A percentile compares a stretch with the other conserved stretches of the same genome.
phyloP scores from a whole-genome alignment of 2,113 vertebrate species.

The Bubo scandiacus region DNA sequence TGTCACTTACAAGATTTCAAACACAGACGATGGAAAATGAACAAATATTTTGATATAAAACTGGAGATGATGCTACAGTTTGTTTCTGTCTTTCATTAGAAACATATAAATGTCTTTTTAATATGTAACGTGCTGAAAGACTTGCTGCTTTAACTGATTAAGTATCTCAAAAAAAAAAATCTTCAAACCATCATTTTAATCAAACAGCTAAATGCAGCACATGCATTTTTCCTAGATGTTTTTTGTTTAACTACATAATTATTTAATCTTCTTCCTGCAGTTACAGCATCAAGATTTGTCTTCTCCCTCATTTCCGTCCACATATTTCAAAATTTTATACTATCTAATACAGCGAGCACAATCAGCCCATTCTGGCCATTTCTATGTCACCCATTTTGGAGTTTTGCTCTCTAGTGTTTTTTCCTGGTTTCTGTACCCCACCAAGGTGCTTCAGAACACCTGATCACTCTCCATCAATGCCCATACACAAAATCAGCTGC shows the following conservation, averaged over 20 bases:
- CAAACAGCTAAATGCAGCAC: background rate
- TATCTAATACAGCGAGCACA: accelerated
- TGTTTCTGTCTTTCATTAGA: background rate
- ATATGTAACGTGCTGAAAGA: background rate
- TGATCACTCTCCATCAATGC: background rate
- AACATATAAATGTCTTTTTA: background rate
- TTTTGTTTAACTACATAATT: background rate
- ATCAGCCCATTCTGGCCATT: background rate
- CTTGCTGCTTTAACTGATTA: background rate
- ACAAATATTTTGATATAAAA: background rate
- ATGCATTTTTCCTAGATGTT: background rate
- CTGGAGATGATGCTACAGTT: background rate
- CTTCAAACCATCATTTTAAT: background rate
- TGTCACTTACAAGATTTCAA: background rate
- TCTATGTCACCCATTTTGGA: background rate
- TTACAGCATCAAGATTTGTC: background rate
- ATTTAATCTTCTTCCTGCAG: background rate
- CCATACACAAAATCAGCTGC: background rate
- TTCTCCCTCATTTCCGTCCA: background rate
- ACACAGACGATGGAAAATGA: background rate
- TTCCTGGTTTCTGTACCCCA: background rate
- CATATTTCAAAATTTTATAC: background rate
- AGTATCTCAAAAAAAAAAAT: background rate
- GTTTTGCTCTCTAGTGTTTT: background rate
- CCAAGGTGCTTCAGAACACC: background rate